Evolutionary conservation across 2,797 vertebrate species (phyloP).

Genomic region (Oreortyx pictus): DNA sequence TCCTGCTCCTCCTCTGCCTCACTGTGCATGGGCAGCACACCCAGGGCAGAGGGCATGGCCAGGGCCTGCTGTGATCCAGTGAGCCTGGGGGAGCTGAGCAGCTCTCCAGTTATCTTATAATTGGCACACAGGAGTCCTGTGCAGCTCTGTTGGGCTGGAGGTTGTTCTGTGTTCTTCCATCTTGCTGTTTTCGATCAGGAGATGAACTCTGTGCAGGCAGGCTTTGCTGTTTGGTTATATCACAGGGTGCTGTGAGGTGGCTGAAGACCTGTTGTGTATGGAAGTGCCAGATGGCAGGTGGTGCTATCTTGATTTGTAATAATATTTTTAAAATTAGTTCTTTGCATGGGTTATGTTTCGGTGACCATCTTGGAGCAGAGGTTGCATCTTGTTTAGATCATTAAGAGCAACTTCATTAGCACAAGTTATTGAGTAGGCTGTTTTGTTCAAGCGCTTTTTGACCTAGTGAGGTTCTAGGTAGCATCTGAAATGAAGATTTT

Average conservation of each 20-base stretch:
- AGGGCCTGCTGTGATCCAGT: rapidly evolving
- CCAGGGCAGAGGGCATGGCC: background rate
- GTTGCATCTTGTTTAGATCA: background rate
- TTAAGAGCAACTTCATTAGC: background rate
- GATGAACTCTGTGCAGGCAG: background rate
- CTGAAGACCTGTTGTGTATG: background rate
- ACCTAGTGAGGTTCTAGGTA: background rate
- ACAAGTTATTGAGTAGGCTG: background rate
- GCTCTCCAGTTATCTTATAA: background rate
- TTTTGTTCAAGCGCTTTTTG: background rate
- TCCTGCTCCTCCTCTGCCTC: background rate
- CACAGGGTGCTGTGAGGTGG: rapidly evolving
- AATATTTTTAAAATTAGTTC: rapidly evolving
- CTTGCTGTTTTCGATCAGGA: background rate
- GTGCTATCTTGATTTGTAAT: background rate
- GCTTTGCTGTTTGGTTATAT: background rate
- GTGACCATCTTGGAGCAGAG: background rate
- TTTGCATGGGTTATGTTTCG: rapidly evolving
- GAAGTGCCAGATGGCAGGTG: background rate
- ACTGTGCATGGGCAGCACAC: background rate
- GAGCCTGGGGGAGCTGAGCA: background rate
- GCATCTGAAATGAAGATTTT: background rate
- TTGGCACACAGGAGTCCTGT: background rate
- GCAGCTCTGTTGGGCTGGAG: background rate
- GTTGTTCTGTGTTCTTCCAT: rapidly evolving